A percentile compares a stretch with the other conserved stretches of the same genome.
These are phyloP conservation scores for Liolophura sinensis DNA, from an alignment of 1,140 invertebrate species.

Conservation along the genomic window DNA sequence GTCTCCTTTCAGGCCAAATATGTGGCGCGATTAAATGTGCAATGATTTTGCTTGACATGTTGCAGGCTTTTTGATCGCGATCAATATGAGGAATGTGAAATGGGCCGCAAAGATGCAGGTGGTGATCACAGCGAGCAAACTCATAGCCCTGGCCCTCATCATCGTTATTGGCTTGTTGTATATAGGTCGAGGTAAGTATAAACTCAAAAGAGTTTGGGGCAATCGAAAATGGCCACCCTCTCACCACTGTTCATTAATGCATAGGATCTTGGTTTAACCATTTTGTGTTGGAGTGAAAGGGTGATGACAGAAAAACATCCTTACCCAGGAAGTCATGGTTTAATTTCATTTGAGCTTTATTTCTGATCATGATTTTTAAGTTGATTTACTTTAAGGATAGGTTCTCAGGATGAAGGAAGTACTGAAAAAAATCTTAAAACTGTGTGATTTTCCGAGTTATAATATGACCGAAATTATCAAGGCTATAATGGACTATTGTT, in stretches of 20 bases:
- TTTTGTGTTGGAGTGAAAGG: neutral
- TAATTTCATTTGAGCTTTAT: too few species aligned
- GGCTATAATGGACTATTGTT: too few species aligned
- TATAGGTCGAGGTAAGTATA: conserved; percentile 43
- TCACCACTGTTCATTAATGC: neutral
- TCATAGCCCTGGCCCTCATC: conserved; percentile 51
- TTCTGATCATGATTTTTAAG: too few species aligned
- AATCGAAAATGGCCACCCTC: neutral
- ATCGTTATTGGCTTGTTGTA: conserved; percentile 53
- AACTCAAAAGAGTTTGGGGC: neutral
- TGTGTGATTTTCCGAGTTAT: too few species aligned
- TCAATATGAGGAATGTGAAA: conserved; percentile 55
- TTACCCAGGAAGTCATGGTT: neutral
- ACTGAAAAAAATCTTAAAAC: too few species aligned
- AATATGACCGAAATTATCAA: too few species aligned
- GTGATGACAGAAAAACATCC: too few species aligned
- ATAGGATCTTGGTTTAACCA: neutral
- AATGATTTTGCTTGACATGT: conserved; percentile 14
- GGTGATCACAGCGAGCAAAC: conserved; percentile 53
- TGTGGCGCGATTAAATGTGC: too few species aligned
- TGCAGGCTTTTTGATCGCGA: conserved; percentile 48
- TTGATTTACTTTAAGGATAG: too few species aligned
- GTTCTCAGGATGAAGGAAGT: too few species aligned
- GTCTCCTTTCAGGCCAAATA: too few species aligned
- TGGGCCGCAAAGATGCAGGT: conserved; percentile 54